Evolutionary conservation across 2,888 invertebrate genomes (phyloP).

Genomic region (Eilema griseolum): DNA sequence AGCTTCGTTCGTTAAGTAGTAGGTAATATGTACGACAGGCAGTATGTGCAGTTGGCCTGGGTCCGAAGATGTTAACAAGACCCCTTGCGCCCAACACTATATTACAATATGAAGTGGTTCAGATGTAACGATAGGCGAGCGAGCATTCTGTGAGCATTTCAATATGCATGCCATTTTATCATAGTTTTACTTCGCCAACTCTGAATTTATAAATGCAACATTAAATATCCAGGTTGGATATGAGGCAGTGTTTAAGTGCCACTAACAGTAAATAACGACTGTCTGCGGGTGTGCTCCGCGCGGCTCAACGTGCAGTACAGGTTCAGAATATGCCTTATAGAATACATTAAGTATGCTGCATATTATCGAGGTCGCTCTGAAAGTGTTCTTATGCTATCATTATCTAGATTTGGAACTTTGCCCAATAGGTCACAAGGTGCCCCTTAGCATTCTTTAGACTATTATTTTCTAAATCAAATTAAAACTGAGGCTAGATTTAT

Average conservation of each 20-base stretch:
- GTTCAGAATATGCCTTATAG: not conserved
- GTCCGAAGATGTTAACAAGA: too few species aligned
- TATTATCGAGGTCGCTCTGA: conserved; percentile 34
- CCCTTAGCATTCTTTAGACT: conserved; percentile 7
- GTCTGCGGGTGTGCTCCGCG: not conserved
- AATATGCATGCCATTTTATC: not conserved
- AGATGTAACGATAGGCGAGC: too few species aligned
- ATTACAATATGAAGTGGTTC: too few species aligned
- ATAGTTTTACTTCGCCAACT: not conserved
- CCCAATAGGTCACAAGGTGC: conserved; percentile 19
- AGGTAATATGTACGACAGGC: too few species aligned
- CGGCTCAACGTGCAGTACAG: not conserved
- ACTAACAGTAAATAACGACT: not conserved
- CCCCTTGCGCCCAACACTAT: too few species aligned
- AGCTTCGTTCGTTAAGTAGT: too few species aligned
- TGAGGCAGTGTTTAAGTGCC: not conserved
- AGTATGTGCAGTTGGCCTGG: too few species aligned
- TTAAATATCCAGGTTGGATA: not conserved
- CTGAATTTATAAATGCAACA: not conserved
- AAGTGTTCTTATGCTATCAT: conserved; percentile 25
- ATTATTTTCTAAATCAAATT: conserved; percentile 1
- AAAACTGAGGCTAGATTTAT: not conserved
- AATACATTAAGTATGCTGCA: conserved; percentile 12
- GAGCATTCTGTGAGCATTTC: not conserved
- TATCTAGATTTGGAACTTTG: conserved; percentile 14